phyloP scores from a whole-genome alignment of 2,797 vertebrate species.

The Parauchenoglanis ngamensis region DNA sequence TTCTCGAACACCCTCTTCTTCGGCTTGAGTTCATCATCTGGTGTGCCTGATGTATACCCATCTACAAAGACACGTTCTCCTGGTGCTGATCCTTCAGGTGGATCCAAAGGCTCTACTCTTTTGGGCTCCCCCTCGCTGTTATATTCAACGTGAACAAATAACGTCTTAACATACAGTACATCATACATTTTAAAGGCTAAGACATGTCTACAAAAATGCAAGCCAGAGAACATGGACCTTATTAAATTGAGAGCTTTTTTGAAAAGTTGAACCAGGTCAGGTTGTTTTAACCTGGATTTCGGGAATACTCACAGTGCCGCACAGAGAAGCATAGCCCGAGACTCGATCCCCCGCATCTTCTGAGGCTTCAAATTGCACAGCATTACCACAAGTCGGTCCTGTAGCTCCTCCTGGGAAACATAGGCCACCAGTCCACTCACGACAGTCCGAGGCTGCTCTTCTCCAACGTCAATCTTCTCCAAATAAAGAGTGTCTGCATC shows the following conservation, averaged over 20 bases:
- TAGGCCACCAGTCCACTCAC: constrained; percentile 94
- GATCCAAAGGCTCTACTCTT: constrained; percentile 89
- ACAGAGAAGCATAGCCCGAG: constrained; percentile 95
- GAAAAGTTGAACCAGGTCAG: background rate
- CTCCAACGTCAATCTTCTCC: constrained; percentile 92
- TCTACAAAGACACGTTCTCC: constrained; percentile 89
- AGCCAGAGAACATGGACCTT: background rate
- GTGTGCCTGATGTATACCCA: constrained; percentile 83
- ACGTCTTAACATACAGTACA: background rate
- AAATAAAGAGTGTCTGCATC: constrained; percentile 92
- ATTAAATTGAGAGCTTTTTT: background rate
- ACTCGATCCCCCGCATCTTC: constrained; percentile 97
- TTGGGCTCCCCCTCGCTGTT: constrained; percentile 81
- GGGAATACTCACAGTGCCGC: constrained; percentile 82
- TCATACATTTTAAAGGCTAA: background rate
- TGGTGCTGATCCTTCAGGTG: constrained; percentile 82
- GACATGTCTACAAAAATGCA: background rate
- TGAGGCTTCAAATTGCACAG: constrained; percentile 95
- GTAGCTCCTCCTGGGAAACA: constrained; percentile 83
- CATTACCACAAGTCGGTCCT: constrained; percentile 87
- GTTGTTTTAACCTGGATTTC: background rate
- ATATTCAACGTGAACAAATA: background rate
- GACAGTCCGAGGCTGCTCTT: constrained; percentile 86
- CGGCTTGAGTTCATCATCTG: constrained; percentile 90
- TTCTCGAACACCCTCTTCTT: constrained; percentile 98